phyloP scores from a whole-genome alignment of 2,888 invertebrate species.

The Protophormia terraenovae region DNA sequence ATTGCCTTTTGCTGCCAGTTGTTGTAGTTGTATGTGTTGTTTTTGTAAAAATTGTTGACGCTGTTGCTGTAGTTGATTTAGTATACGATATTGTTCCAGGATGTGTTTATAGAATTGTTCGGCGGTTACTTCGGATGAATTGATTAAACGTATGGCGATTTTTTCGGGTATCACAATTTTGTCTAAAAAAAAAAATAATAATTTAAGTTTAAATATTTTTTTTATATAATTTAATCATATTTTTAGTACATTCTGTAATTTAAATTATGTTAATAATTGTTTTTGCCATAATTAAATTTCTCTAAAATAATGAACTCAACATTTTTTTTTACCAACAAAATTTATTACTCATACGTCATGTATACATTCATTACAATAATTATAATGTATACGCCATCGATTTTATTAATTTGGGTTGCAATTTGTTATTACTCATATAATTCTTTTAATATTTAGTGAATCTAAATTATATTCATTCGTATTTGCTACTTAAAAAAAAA shows the following conservation, averaged over 20 bases:
- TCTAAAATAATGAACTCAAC: too few species aligned
- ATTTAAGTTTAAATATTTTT: not conserved
- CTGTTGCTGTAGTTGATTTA: slow-evolving; percentile 76
- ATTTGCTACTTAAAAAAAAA: not conserved
- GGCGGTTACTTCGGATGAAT: slow-evolving; percentile 80
- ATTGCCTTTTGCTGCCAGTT: slow-evolving; percentile 76
- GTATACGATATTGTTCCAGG: slow-evolving; percentile 77
- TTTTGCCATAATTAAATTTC: too few species aligned
- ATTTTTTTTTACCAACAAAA: too few species aligned
- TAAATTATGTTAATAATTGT: too few species aligned
- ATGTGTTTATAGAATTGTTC: slow-evolving; percentile 81
- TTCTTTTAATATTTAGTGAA: not conserved
- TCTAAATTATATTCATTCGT: not conserved
- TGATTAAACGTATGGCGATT: slow-evolving; percentile 80
- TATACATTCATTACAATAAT: not conserved
- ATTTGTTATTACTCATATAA: not conserved
- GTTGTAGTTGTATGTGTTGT: slow-evolving; percentile 77
- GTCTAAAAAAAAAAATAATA: slow-evolving; percentile 72
- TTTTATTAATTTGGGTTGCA: not conserved
- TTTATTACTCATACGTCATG: not conserved
- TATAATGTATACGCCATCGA: not conserved
- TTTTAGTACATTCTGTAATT: too few species aligned
- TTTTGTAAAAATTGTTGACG: slow-evolving; percentile 77
- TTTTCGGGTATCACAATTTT: slow-evolving; percentile 81
- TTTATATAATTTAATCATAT: too few species aligned